Base-by-base conservation (phyloP, 2,888 invertebrate species). In the Branchellion lobata region DNA sequence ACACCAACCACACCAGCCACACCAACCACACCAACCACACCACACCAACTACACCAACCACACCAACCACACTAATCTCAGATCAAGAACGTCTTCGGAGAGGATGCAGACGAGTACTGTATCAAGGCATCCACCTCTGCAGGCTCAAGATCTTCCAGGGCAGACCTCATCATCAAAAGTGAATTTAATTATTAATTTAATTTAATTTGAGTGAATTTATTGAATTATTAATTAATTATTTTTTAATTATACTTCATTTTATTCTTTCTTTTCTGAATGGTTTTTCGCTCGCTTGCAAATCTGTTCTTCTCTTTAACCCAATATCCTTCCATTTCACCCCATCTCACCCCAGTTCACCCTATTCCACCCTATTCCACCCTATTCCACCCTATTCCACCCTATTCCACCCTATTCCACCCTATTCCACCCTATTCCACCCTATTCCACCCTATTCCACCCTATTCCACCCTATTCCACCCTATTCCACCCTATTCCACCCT, bases 101-200 rank as follows among this genome's bases (percentile, higher is more conserved):
- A 99, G 87, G 99, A 99, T 88, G 96, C 96, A 0, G 99, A 99
- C 88, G 98, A 99, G 88, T 99, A 99, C 87, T 92, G 94, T 18
- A 95, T 96, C 86, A 91, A 96, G 79, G 99, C 97, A 1, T 92
- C 93, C 81, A 99, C 99, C 89, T 92, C 93, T 85, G 97, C 94
- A 21, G 99, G 99, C 34, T 92, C 94, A 40, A 94, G 96, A 88
- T 94, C 95, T 79, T 96, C 96, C n/a, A 91, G 96, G 82, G 97
- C 95, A 51, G 94, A 97, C 85, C 91, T 99, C 80, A 91, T 94
- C 78, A 98, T 99, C 84, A 96, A 96, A 93, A 95, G 94, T 95
- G 89, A 92, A 93, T 91, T n/a, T n/a, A n/a, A n/a, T 47, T 47
- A 18, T 47, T 47, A 18, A 47, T 47, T 47, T 47, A 47, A 14